Percentiles rank a stretch among this genome's conserved stretches.
These are phyloP conservation scores for Exocentrus adspersus DNA, from an alignment of 2,888 invertebrate species.

Conservation along the genomic window DNA sequence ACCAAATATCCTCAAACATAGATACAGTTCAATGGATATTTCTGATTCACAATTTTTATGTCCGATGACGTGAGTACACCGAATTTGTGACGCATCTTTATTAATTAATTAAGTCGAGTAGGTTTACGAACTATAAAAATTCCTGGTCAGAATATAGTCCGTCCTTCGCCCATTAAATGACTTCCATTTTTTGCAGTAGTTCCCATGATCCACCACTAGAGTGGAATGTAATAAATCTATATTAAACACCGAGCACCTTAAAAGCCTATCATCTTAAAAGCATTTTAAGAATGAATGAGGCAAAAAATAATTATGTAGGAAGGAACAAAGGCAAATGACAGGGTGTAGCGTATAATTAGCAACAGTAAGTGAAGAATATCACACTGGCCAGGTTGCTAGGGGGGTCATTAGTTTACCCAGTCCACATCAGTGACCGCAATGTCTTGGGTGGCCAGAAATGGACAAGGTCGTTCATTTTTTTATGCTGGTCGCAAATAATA, in stretches of 20 bases:
- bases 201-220: conserved; percentile 34
- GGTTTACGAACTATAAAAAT: conserved; percentile 19
- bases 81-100: too few species aligned
- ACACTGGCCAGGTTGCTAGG: conserved; percentile 35
- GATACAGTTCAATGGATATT: too few species aligned
- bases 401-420: conserved; percentile 30
- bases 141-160: conserved; percentile 10
- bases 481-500: conserved; percentile 18
- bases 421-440: conserved; percentile 42
- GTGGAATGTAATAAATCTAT: conserved; percentile 44
- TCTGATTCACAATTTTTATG: too few species aligned
- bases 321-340: conserved; percentile 48
- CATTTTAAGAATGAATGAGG: conserved; percentile 32
- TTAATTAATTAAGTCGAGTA: conserved; percentile 20
- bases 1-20: too few species aligned
- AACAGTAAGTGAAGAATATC: conserved; percentile 48
- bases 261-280: conserved; percentile 45
- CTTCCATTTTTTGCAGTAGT: conserved; percentile 26
- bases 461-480: conserved; percentile 39
- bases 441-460: conserved; percentile 44
- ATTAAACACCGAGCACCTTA: conserved; percentile 44
- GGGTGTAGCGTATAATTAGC: conserved; percentile 47
- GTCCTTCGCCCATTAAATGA: conserved; percentile 21
- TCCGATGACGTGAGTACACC: too few species aligned
- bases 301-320: conserved; percentile 25